A percentile compares a stretch with the other conserved stretches of the same genome.
These are phyloP conservation scores for Solen grandis DNA, from an alignment of 1,140 invertebrate species.

Conservation along the genomic window DNA sequence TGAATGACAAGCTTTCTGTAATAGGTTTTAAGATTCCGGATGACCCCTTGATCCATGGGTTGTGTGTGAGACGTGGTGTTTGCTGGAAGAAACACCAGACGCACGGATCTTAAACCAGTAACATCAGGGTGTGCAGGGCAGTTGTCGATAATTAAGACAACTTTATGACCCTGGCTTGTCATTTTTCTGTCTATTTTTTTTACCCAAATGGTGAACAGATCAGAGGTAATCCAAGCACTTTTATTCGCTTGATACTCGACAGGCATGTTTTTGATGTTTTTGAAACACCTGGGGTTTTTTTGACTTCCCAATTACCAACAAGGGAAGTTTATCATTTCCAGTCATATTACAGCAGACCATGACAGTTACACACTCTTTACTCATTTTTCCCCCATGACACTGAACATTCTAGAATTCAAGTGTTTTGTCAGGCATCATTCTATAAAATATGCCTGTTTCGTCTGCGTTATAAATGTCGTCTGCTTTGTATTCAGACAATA, in stretches of 20 bases:
- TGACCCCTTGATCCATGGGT: too few relatives aligned
- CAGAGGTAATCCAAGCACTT: conserved; percentile 60
- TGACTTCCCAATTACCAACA: conserved; percentile 82
- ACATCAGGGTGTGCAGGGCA: too few relatives aligned
- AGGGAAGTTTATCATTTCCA: conserved; percentile 80
- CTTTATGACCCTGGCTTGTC: too few relatives aligned
- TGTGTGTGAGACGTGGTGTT: too few relatives aligned
- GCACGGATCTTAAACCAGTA: too few relatives aligned
- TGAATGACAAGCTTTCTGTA: too few relatives aligned
- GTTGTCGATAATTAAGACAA: too few relatives aligned
- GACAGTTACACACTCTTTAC: conserved; percentile 81
- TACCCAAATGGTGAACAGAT: conserved; percentile 56
- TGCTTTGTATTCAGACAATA: conserved; percentile 16
- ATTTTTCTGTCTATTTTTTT: too few relatives aligned
- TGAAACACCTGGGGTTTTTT: conserved; percentile 81
- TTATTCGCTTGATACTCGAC: conserved; percentile 47
- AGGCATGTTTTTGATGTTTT: conserved; percentile 64
- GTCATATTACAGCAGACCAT: conserved; percentile 79
- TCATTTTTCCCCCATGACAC: conserved; percentile 75
- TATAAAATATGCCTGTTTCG: conserved; percentile 59
- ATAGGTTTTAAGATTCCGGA: too few relatives aligned
- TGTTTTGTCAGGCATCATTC: conserved; percentile 48
- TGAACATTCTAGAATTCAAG: conserved; percentile 39
- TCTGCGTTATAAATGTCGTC: conserved; percentile 59
- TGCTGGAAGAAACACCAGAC: too few relatives aligned